These are phyloP conservation scores for Colossoma macropomum DNA, from an alignment of 2,113 vertebrate species.

Conservation along the genomic window DNA sequence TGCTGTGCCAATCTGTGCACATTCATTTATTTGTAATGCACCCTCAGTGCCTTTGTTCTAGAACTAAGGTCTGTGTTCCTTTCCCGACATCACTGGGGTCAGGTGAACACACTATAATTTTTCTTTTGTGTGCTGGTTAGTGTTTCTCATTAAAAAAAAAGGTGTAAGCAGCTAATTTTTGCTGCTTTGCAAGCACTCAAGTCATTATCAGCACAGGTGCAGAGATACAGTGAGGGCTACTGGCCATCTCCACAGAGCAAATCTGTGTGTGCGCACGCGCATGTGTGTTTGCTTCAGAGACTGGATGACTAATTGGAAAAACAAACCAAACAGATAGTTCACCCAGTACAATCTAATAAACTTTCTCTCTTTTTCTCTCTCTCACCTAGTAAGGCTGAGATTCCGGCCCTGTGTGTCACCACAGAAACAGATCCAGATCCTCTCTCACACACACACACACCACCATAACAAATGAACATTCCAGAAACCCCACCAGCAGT, in stretches of 20 bases:
- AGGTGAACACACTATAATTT: too few species aligned
- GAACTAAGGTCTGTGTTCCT: not conserved
- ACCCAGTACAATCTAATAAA: slow-evolving; percentile 3
- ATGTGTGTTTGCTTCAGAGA: slow-evolving; percentile 2
- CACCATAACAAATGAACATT: slow-evolving; percentile 38
- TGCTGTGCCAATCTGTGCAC: too few species aligned
- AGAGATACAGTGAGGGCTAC: not conserved
- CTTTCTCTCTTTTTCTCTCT: not conserved
- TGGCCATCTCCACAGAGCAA: not conserved
- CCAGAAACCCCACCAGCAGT: slow-evolving; percentile 30
- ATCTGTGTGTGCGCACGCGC: not conserved
- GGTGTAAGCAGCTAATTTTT: not conserved
- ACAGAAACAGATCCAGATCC: slow-evolving; percentile 13
- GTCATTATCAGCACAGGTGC: not conserved
- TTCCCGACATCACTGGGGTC: not conserved
- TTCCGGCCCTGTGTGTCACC: slow-evolving; percentile 8
- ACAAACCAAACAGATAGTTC: not conserved
- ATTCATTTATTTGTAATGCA: too few species aligned
- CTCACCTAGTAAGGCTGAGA: not conserved
- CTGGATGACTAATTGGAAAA: not conserved
- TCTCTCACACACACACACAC: not conserved
- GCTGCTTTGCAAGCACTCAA: not conserved
- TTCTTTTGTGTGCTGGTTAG: not conserved
- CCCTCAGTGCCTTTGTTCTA: too few species aligned
- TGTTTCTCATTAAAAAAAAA: not conserved